Percentiles rank a stretch among this genome's conserved stretches.
Conservation (phyloP, 2,113 vertebrate species). For the Apaloderma vittatum region DNA sequence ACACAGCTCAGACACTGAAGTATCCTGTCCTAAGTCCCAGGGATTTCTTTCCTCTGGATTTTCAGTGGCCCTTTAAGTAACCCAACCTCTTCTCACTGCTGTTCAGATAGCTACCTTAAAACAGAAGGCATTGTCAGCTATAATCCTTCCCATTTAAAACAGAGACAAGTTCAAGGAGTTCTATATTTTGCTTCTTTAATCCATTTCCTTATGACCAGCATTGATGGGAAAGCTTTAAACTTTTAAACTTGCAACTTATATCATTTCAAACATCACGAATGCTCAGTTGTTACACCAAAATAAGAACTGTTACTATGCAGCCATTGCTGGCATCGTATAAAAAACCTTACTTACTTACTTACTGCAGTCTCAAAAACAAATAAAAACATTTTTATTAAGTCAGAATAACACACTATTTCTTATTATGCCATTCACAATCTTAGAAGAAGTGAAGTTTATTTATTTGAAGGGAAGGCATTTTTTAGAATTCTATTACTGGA, state of each 20-base stretch:
- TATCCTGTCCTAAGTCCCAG: background rate
- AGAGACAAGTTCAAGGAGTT: slow-evolving; percentile 71
- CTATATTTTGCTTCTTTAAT: slow-evolving; percentile 73
- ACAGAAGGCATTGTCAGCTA: slow-evolving; percentile 60
- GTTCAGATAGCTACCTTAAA: slow-evolving; percentile 56
- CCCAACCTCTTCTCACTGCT: slow-evolving; percentile 56
- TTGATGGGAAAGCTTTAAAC: slow-evolving; percentile 66
- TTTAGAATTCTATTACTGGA: background rate
- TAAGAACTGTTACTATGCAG: background rate
- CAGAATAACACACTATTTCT: background rate
- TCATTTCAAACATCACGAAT: background rate
- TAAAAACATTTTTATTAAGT: background rate
- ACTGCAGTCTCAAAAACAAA: background rate
- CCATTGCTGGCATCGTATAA: background rate
- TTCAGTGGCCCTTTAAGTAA: slow-evolving; percentile 65
- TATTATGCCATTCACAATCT: background rate
- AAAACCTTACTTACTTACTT: background rate
- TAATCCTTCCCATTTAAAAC: slow-evolving; percentile 70
- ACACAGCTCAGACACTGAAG: background rate
- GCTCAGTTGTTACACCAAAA: background rate
- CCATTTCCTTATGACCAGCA: slow-evolving; percentile 70
- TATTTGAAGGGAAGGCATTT: background rate
- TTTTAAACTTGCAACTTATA: slow-evolving; percentile 54
- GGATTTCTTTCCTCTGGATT: slow-evolving; percentile 5
- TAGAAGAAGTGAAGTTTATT: background rate